These are phyloP conservation scores for Nephotettix cincticeps DNA, from an alignment of 1,140 invertebrate species.

Conservation along the genomic window DNA sequence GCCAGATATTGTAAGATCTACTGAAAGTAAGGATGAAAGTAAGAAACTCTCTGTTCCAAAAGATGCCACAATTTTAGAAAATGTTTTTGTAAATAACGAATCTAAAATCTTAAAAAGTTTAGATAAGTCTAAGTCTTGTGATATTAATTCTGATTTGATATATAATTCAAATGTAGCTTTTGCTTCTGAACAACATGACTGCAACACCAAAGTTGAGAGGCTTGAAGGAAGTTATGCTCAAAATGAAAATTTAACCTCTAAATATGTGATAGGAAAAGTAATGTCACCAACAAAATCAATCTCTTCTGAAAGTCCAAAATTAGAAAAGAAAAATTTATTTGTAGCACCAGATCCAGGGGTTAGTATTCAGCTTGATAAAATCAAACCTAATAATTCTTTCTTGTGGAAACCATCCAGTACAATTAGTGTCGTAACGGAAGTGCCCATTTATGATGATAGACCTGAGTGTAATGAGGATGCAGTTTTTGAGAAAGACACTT, in stretches of 20 bases:
- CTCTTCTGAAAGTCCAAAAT: conserved; percentile 1
- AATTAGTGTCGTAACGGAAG: neutral
- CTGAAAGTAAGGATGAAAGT: neutral
- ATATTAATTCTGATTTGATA: too few relatives aligned
- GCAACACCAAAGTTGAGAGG: too few relatives aligned
- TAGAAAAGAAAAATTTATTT: neutral
- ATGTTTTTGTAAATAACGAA: neutral
- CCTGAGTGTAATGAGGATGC: neutral
- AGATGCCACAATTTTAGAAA: neutral
- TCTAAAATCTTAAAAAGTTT: neutral
- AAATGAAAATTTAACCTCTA: too few relatives aligned
- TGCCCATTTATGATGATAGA: conserved; percentile 14
- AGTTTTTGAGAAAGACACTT: neutral
- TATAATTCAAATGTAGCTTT: too few relatives aligned
- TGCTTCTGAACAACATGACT: too few relatives aligned
- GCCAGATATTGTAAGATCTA: neutral
- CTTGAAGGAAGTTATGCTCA: too few relatives aligned
- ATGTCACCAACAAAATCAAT: neutral
- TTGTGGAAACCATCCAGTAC: neutral
- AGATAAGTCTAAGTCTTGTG: neutral
- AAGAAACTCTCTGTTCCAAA: conserved; percentile 7
- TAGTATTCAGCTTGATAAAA: neutral
- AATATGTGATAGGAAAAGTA: too few relatives aligned
- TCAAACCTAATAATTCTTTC: conserved; percentile 22
- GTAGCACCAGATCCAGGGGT: neutral